Conservation (phyloP, 2,113 vertebrate species). For the Hydrochoerus hydrochaeris region DNA sequence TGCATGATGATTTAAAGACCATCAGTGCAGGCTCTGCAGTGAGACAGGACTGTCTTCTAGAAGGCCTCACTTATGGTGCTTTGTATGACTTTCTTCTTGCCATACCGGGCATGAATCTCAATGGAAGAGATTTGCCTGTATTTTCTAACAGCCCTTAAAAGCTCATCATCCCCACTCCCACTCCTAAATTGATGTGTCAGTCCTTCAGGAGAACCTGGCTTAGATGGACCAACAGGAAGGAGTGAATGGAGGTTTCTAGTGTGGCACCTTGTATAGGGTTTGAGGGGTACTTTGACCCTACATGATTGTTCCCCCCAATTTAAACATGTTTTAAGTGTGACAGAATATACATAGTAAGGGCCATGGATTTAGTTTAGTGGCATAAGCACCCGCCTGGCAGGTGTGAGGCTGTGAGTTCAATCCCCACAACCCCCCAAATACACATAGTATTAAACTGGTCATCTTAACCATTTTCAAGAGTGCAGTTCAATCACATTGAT, state of each 20-base stretch:
- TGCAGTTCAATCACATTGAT: background rate
- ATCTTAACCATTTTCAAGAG: background rate
- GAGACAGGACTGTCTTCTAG: background rate
- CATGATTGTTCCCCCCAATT: background rate
- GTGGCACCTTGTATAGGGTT: background rate
- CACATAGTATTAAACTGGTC: background rate
- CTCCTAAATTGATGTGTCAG: background rate
- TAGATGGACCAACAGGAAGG: accelerated
- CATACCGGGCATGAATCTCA: background rate
- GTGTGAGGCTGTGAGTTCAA: too few species aligned
- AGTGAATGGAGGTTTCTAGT: background rate
- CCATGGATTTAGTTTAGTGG: too few species aligned
- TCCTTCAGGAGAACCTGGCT: too few species aligned
- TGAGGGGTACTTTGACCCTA: background rate
- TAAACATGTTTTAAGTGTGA: background rate
- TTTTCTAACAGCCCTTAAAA: background rate
- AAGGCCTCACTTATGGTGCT: background rate
- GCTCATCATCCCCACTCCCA: too few species aligned
- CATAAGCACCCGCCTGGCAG: too few species aligned
- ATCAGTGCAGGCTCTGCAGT: background rate
- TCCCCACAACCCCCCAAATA: background rate
- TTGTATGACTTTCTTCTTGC: background rate
- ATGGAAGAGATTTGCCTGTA: background rate
- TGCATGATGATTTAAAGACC: accelerated
- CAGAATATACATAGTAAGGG: background rate